These are phyloP conservation scores for Pygocentrus nattereri DNA, from an alignment of 2,797 vertebrate genomes.

Conservation along the genomic window DNA sequence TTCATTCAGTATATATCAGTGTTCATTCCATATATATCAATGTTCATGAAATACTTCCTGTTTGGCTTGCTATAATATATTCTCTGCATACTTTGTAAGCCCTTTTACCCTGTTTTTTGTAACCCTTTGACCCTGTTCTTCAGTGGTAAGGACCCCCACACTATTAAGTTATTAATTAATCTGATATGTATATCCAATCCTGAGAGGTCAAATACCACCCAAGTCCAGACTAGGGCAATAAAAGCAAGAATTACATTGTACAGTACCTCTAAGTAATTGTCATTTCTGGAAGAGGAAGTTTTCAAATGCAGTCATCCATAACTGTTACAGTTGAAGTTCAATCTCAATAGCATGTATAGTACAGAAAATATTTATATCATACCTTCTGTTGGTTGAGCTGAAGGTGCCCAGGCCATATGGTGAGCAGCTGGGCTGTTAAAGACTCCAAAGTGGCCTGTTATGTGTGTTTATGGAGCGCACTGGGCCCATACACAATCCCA, in stretches of 20 bases:
- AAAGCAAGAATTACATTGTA: background rate
- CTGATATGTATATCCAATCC: background rate
- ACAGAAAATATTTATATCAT: background rate
- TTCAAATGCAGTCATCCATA: background rate
- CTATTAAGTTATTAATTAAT: background rate
- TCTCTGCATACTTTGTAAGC: too few relatives aligned
- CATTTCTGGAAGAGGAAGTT: background rate
- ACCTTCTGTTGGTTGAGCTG: background rate
- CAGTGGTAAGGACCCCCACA: too few relatives aligned
- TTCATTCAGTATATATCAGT: too few relatives aligned
- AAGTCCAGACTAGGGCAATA: background rate
- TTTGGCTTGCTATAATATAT: too few relatives aligned
- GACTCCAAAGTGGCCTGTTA: background rate
- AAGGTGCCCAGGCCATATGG: constrained; percentile 1
- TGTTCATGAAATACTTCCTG: too few relatives aligned
- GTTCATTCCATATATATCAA: too few relatives aligned
- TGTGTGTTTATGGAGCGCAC: background rate
- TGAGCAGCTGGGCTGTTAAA: background rate
- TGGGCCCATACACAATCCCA: background rate
- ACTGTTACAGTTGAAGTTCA: background rate
- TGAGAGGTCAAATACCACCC: background rate
- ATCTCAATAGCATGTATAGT: background rate
- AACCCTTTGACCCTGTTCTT: too few relatives aligned
- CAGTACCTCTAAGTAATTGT: background rate
- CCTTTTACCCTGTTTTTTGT: too few relatives aligned